Conservation (phyloP, 2,797 vertebrate genomes). For the Sebastes diploproa region DNA sequence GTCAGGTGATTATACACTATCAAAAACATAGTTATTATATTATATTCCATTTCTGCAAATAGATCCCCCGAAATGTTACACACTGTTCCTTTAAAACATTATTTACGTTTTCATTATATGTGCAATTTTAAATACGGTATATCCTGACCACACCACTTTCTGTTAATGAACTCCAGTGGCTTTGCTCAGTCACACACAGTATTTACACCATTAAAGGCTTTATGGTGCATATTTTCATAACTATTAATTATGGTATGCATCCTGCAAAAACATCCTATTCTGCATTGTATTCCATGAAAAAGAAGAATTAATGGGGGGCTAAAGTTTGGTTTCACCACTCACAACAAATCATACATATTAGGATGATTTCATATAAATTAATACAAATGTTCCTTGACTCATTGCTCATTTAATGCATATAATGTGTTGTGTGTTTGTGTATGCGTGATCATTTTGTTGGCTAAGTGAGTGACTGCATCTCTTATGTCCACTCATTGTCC, state of each 20-base stretch:
- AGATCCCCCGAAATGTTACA: too few species aligned
- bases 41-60: too few species aligned
- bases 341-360: neutral
- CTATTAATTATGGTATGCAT: neutral
- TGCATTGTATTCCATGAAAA: neutral
- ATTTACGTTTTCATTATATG: too few species aligned
- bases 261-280: neutral
- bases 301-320: too few species aligned
- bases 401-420: neutral
- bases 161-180: too few species aligned
- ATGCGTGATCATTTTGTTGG: neutral
- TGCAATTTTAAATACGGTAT: too few species aligned
- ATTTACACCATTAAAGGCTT: neutral
- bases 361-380: neutral
- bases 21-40: too few species aligned
- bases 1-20: too few species aligned
- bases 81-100: too few species aligned
- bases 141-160: accelerated
- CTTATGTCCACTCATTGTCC: conserved; percentile 15
- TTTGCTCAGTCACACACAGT: too few species aligned
- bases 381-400: neutral
- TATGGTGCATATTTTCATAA: neutral
- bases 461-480: neutral
- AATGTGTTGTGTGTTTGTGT: neutral
- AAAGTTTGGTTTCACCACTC: too few species aligned